A percentile compares a stretch with the other conserved stretches of the same genome.
These are phyloP conservation scores for Megaceryle maxima DNA, from an alignment of 2,113 vertebrate genomes.

Conservation along the genomic window DNA sequence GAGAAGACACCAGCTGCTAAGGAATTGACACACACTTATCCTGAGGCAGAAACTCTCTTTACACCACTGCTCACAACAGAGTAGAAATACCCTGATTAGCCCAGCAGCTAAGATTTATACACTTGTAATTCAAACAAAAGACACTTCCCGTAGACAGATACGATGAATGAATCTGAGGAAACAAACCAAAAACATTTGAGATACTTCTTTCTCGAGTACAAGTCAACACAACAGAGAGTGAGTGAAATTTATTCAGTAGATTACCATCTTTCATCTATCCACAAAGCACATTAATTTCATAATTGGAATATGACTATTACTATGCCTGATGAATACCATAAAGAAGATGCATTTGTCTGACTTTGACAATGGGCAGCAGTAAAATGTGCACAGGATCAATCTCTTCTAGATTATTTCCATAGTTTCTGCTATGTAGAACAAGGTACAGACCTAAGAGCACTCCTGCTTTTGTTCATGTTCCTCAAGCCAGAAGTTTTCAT, in stretches of 20 bases:
- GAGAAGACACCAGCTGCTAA: neutral
- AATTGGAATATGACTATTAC: neutral
- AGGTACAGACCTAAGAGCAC: neutral
- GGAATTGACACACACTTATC: neutral
- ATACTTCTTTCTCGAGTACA: neutral
- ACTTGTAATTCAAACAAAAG: neutral
- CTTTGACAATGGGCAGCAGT: neutral
- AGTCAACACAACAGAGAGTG: neutral
- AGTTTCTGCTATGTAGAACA: neutral
- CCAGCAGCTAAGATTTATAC: neutral
- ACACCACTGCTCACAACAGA: neutral
- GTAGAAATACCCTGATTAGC: neutral
- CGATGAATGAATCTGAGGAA: neutral
- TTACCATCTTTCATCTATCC: neutral
- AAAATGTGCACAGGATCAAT: accelerated
- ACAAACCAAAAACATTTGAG: neutral
- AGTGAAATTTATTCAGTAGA: neutral
- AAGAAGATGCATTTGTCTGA: neutral
- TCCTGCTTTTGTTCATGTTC: neutral
- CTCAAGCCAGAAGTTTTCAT: neutral
- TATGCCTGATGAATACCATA: neutral
- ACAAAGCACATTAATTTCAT: neutral
- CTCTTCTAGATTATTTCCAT: neutral
- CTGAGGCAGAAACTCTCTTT: neutral
- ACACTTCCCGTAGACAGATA: neutral